Evolutionary conservation across 2,797 vertebrate species (phyloP).

Genomic region (Ptychobarbus kaznakovi): DNA sequence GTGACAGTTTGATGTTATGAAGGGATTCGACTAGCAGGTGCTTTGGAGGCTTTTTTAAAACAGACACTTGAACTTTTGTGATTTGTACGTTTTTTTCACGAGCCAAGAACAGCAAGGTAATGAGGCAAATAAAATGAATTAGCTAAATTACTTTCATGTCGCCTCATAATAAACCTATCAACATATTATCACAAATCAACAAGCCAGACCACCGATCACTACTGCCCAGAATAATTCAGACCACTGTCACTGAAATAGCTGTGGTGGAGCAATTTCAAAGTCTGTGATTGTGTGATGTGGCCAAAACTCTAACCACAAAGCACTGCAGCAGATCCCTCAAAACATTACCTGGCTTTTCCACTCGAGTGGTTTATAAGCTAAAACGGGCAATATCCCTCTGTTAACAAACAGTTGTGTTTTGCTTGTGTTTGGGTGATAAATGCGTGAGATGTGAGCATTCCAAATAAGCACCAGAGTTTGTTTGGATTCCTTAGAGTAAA

Average conservation of each 20-base stretch:
- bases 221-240: constrained; percentile 26
- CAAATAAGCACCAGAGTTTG: constrained; percentile 49
- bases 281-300: constrained; percentile 72
- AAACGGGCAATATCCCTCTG: constrained; percentile 43
- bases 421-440: constrained; percentile 35
- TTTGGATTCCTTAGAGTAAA: constrained; percentile 17
- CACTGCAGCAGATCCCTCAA: constrained; percentile 69
- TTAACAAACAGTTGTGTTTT: constrained; percentile 33
- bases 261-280: constrained; percentile 63
- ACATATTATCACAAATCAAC: constrained; percentile 32
- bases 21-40: constrained; percentile 45
- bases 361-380: constrained; percentile 62
- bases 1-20: constrained; percentile 42
- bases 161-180: constrained; percentile 11
- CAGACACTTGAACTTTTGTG: constrained; percentile 28
- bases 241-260: constrained; percentile 70
- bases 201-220: constrained; percentile 4
- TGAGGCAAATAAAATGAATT: constrained; percentile 8
- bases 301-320: constrained; percentile 68
- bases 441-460: constrained; percentile 24
- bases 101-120: constrained; percentile 18
- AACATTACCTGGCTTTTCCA: constrained; percentile 67
- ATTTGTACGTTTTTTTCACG: neutral
- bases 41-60: constrained; percentile 20
- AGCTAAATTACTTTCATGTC: neutral